A percentile compares a stretch with the other conserved stretches of the same genome.
Evolutionary conservation across 2,888 invertebrate genomes (phyloP).

Genomic region (Calliphora vomitoria): DNA sequence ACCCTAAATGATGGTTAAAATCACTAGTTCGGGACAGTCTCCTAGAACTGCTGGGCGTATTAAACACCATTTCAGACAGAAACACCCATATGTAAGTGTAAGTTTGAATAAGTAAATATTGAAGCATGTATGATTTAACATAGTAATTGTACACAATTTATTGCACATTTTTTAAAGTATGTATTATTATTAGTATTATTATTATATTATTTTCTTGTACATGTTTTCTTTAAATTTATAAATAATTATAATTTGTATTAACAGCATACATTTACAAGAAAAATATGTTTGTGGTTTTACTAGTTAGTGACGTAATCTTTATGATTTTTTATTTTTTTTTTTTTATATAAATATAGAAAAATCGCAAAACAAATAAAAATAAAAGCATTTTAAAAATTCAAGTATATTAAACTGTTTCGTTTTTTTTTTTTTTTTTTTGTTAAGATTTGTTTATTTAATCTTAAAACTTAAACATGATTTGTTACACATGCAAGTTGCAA

Average conservation of each 20-base stretch:
- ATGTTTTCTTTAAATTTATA: constrained; percentile 22
- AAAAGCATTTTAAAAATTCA: constrained; percentile 1
- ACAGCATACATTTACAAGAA: background rate
- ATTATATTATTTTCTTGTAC: background rate
- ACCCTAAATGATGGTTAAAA: too few relatives aligned
- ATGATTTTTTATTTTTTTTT: too few relatives aligned
- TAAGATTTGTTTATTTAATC: constrained; percentile 11
- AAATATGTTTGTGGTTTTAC: constrained; percentile 56
- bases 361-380: background rate
- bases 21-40: too few relatives aligned
- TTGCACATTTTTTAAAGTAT: constrained; percentile 18
- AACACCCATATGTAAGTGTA: background rate
- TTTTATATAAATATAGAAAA: background rate
- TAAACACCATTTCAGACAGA: background rate
- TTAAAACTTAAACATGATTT: constrained; percentile 40
- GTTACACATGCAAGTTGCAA: constrained; percentile 40
- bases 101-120: constrained; percentile 26
- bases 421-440: constrained; percentile 20
- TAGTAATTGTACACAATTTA: constrained; percentile 28
- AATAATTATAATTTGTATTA: constrained; percentile 45
- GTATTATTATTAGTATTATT: background rate
- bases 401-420: background rate
- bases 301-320: constrained; percentile 67
- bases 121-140: constrained; percentile 16
- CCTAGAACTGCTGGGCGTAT: too few relatives aligned